phyloP scores from a whole-genome alignment of 2,113 vertebrate genomes.

The Tonatia bakeri region DNA sequence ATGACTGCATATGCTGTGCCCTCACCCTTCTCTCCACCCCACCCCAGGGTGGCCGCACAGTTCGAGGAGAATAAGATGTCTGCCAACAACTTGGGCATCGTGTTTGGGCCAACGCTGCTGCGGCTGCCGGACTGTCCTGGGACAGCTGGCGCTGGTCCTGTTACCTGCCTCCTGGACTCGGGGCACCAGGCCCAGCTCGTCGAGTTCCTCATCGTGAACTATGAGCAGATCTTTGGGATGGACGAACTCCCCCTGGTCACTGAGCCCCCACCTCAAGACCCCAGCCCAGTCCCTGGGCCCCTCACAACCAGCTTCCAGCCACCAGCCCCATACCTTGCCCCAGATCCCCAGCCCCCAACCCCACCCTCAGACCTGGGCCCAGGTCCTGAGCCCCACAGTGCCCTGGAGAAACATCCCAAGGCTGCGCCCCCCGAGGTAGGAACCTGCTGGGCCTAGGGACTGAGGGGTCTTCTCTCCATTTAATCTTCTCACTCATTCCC shows the following conservation, averaged over 20 bases:
- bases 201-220: conserved; percentile 90
- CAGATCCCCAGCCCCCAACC: not conserved
- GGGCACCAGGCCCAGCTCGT: conserved; percentile 89
- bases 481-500: not conserved
- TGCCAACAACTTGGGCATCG: conserved; percentile 92
- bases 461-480: not conserved
- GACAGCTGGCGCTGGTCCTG: conserved; percentile 75
- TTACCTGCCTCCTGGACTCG: conserved; percentile 87
- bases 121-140: conserved; percentile 78
- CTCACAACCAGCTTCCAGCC: not conserved
- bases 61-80: conserved; percentile 94
- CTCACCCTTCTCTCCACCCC: not conserved
- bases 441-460: not conserved
- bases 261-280: not conserved
- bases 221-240: conserved; percentile 85
- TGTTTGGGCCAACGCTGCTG: conserved; percentile 92
- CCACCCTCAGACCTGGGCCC: not conserved
- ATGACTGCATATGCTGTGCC: not conserved
- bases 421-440: conserved; percentile 25
- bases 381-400: not conserved
- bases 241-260: conserved; percentile 65
- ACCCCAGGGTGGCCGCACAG: conserved; percentile 86
- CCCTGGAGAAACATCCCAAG: not conserved
- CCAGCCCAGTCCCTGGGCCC: not conserved
- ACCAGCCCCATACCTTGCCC: not conserved